Percentiles rank a stretch among this genome's conserved stretches.
Conservation (phyloP, 2,797 vertebrate genomes). For the Myotis daubentonii region DNA sequence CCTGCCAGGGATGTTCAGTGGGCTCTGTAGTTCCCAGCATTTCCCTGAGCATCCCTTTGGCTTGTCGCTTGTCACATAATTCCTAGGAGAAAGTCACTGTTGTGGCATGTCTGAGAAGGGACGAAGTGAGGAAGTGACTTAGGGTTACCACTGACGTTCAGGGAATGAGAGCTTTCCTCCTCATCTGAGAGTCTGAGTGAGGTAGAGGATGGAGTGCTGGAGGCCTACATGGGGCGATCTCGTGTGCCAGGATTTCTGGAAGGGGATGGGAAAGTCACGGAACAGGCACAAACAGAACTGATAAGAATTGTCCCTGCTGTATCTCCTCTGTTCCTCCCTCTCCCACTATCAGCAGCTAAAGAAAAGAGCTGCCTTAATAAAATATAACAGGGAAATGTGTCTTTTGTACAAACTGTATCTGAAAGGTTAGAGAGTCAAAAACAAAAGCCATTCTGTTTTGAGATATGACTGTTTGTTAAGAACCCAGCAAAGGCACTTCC, state of each 20-base stretch:
- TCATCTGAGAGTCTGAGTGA: neutral
- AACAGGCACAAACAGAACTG: neutral
- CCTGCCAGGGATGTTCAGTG: neutral
- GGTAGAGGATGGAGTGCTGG: neutral
- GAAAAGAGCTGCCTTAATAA: constrained; percentile 34
- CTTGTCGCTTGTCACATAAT: neutral
- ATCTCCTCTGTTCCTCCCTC: neutral
- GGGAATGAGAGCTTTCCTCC: neutral
- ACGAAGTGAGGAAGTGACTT: neutral
- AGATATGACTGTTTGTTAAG: constrained; percentile 50
- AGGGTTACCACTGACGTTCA: neutral
- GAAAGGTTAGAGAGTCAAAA: constrained; percentile 62
- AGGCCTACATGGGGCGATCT: neutral
- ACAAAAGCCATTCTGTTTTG: constrained; percentile 82
- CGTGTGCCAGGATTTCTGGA: neutral
- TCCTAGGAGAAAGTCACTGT: neutral
- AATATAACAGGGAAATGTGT: neutral
- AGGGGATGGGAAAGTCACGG: neutral
- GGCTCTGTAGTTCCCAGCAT: neutral
- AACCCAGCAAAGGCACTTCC: constrained; percentile 42
- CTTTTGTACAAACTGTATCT: constrained; percentile 63
- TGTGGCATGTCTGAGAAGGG: neutral
- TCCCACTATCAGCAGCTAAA: neutral
- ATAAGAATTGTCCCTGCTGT: neutral
- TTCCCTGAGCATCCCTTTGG: neutral